Percentiles rank a stretch among this genome's conserved stretches.
phyloP scores from a whole-genome alignment of 2,113 vertebrate species.

The Ia io region DNA sequence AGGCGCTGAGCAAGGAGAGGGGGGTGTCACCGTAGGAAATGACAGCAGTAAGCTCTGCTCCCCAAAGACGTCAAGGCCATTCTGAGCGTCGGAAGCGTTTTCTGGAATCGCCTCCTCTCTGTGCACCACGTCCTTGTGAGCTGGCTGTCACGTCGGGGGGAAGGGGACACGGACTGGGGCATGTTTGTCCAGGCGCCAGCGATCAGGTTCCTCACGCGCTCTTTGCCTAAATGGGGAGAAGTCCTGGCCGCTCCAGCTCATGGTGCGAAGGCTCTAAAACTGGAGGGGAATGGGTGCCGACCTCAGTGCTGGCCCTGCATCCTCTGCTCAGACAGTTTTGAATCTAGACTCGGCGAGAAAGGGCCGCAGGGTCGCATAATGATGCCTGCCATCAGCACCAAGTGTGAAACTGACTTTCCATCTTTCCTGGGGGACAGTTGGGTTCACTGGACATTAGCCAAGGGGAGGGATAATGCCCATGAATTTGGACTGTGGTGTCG shows the following conservation, averaged over 20 bases:
- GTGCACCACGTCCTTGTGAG: background rate
- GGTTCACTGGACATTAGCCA: background rate
- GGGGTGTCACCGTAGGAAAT: background rate
- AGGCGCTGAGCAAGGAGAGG: conserved; percentile 66
- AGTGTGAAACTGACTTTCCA: background rate
- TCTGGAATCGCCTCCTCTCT: background rate
- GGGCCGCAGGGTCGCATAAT: background rate
- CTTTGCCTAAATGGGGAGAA: background rate
- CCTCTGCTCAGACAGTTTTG: background rate
- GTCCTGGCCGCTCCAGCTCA: background rate
- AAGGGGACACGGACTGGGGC: background rate
- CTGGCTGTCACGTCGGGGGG: background rate
- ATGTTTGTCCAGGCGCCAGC: background rate
- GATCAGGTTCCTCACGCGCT: background rate
- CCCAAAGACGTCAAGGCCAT: background rate
- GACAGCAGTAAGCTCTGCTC: background rate
- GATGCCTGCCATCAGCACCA: background rate
- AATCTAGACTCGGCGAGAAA: background rate
- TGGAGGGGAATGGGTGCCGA: background rate
- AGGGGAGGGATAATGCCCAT: background rate
- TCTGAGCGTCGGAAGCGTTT: background rate
- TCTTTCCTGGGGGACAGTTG: background rate
- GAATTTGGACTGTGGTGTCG: background rate
- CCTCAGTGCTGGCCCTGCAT: background rate
- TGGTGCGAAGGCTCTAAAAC: background rate